Percentiles rank a stretch among this genome's conserved stretches.
Conservation (phyloP, 2,113 vertebrate genomes). For the Eudyptes chrysolophus region DNA sequence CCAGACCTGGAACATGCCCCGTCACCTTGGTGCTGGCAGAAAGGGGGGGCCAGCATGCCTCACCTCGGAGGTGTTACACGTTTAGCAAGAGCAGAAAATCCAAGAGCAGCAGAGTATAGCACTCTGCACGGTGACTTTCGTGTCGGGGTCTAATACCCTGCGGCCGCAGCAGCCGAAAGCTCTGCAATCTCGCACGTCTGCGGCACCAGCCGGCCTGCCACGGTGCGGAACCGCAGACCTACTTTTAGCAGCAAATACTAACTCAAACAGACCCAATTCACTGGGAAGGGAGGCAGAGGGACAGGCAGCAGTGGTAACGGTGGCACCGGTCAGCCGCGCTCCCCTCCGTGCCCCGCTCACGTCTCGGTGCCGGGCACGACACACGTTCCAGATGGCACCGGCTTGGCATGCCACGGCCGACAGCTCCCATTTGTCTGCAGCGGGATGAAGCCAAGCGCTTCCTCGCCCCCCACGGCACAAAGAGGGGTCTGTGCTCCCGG, state of each 20-base stretch:
- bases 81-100: background rate
- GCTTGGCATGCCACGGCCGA: accelerated
- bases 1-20: background rate
- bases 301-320: accelerated
- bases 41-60: background rate
- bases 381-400: background rate
- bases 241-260: background rate
- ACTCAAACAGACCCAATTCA: background rate
- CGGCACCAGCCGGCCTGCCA: background rate
- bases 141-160: background rate
- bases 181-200: background rate
- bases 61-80: background rate
- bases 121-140: background rate
- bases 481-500: background rate
- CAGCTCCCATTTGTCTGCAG: background rate
- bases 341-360: background rate
- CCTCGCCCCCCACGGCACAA: background rate
- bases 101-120: background rate
- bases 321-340: accelerated
- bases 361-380: accelerated
- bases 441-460: background rate
- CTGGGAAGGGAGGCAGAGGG: background rate
- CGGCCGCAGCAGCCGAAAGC: background rate
- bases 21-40: background rate
- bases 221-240: background rate